Evolutionary conservation across 1,140 invertebrate genomes (phyloP), one percentile per base, ranked within the genome.

Genomic region (Anadara kagoshimensis): DNA sequence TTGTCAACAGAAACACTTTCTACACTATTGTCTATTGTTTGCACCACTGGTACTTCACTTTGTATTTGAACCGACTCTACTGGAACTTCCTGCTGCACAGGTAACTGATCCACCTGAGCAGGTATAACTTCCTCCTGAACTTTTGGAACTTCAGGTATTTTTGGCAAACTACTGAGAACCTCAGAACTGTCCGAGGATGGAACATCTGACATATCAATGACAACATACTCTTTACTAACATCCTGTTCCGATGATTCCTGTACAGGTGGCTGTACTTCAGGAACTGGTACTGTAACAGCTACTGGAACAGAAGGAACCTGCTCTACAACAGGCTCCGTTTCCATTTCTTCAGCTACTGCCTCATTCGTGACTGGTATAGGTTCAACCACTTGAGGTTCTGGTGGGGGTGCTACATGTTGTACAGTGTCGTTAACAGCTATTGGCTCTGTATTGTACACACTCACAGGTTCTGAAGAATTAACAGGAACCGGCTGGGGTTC

Each of bases 181-280:
- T 85, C 83, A 20, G 71, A 26, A 67, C 86, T 87, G 54, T 87
- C 78, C 44, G 82, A 26, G 20, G 75, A 69, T 41, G 87, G 86
- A n/a, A 87, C 81, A 69, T 87, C 84, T 36, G 76, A 65, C 56
- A 78, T 84, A 66, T 80, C 80, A 45, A 86, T 77, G 61, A 87
- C 78, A 61, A 84, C 83, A 80, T 78, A 88, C 49, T 87, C 84
- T 53, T 80, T 74, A 26, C 69, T 69, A 36, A 80, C 24, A 47
- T 81, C 78, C 7, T 53, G 63, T 12, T 69, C 58, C 41, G 24
- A 61, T 29, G 47, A 12, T 14, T 75, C 72, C 24, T 57, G 41
- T n/a, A 59, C 29, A 59, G 51, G 59, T 51, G 59, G 44, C 45
- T 65, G 56, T 10, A 56, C 63, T 57, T 26, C 54, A 45, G 57